Evolutionary conservation across 2,113 vertebrate species (phyloP).

Genomic region (Orycteropus afer): DNA sequence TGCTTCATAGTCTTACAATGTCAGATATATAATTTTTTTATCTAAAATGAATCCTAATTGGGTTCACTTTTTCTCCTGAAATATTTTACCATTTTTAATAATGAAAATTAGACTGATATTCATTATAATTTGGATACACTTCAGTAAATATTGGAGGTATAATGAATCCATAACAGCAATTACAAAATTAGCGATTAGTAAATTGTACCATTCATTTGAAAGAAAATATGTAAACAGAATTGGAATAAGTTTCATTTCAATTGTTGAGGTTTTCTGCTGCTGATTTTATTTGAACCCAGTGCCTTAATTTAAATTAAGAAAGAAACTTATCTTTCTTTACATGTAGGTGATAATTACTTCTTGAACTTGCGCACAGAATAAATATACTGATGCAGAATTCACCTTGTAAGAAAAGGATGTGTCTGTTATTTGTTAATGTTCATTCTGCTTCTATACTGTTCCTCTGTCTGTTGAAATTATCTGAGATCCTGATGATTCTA

Average conservation of each 20-base stretch:
- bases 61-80: constrained; percentile 53
- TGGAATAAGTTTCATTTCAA: constrained; percentile 24
- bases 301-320: constrained; percentile 22
- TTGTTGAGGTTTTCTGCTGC: background rate
- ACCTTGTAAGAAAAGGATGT: background rate
- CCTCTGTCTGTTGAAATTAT: constrained; percentile 3
- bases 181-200: constrained; percentile 66
- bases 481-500: background rate
- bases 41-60: constrained; percentile 68
- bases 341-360: constrained; percentile 18
- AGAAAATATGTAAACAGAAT: constrained; percentile 54
- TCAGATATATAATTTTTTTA: background rate
- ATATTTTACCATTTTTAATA: constrained; percentile 46
- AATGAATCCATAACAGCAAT: constrained; percentile 52
- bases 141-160: constrained; percentile 67
- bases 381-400: background rate
- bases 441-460: constrained; percentile 19
- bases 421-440: background rate
- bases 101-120: constrained; percentile 31
- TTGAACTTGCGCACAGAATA: background rate
- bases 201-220: constrained; percentile 56
- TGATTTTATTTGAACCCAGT: background rate
- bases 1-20: background rate
- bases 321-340: background rate
- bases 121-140: constrained; percentile 53